Evolutionary conservation across 2,113 vertebrate species (phyloP).

Genomic region (Emydura subglobosa): DNA sequence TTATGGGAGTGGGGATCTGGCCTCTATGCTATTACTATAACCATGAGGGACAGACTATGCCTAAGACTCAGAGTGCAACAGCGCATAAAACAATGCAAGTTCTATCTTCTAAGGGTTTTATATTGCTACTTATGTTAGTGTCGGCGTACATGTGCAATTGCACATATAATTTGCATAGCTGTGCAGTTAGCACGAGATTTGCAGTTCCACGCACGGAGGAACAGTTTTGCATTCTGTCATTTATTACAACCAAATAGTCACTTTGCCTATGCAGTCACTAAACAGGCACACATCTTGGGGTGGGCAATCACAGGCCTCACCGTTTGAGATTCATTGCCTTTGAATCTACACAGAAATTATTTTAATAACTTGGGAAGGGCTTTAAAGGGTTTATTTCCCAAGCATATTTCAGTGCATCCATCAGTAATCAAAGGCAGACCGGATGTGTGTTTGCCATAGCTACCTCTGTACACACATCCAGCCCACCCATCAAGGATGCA

Average conservation of each 20-base stretch:
- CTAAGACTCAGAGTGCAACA: not conserved
- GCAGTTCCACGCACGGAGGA: not conserved
- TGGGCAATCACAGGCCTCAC: not conserved
- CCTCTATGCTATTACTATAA: not conserved
- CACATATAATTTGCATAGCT: not conserved
- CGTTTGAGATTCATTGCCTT: not conserved
- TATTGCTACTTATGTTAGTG: not conserved
- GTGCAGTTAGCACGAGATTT: not conserved
- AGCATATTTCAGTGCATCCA: not conserved
- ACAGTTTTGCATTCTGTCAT: not conserved
- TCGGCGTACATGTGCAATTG: not conserved
- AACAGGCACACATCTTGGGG: not conserved
- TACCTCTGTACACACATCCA: not conserved
- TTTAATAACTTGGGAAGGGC: rapidly evolving
- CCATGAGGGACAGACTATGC: not conserved
- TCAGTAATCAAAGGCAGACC: rapidly evolving
- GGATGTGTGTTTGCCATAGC: not conserved
- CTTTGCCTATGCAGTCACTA: not conserved
- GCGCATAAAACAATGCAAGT: not conserved
- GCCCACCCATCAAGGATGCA: not conserved
- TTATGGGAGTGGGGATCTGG: not conserved
- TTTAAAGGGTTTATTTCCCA: not conserved
- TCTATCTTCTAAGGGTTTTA: not conserved
- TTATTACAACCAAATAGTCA: not conserved
- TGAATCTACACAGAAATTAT: not conserved